Evolutionary conservation across 2,888 invertebrate genomes (phyloP).

Genomic region (Morpho deidamia): DNA sequence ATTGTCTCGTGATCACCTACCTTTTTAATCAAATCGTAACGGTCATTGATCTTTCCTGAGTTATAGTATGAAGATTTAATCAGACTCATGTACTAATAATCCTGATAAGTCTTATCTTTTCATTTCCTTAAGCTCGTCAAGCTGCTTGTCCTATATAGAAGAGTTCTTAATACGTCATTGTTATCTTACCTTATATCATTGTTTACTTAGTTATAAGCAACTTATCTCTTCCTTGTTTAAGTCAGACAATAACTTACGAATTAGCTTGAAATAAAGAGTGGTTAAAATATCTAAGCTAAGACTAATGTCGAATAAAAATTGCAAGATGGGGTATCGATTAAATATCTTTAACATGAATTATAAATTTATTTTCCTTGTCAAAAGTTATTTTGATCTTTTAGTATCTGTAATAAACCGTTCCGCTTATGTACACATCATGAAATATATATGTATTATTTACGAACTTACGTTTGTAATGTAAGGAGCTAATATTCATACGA

Average conservation of each 20-base stretch:
- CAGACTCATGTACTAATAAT: slow-evolving; percentile 7
- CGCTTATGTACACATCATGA: too few relatives aligned
- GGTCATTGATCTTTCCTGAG: slow-evolving; percentile 8
- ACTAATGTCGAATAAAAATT: too few relatives aligned
- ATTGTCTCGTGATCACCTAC: slow-evolving; percentile 2
- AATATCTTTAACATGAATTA: too few relatives aligned
- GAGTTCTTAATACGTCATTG: neutral
- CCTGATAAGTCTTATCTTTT: slow-evolving; percentile 16
- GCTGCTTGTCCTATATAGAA: neutral
- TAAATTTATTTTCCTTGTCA: too few relatives aligned
- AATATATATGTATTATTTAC: too few relatives aligned
- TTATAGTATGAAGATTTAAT: slow-evolving; percentile 4
- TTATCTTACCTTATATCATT: slow-evolving; percentile 3
- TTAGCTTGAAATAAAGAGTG: too few relatives aligned
- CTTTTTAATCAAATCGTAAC: slow-evolving; percentile 2
- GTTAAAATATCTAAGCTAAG: too few relatives aligned
- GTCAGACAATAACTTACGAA: neutral
- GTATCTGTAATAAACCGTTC: too few relatives aligned
- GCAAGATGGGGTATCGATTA: too few relatives aligned
- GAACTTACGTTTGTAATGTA: too few relatives aligned
- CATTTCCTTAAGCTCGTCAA: slow-evolving; percentile 9
- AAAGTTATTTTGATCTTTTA: too few relatives aligned
- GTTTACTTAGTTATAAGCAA: neutral
- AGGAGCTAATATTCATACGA: too few relatives aligned
- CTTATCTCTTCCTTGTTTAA: neutral